phyloP scores from a whole-genome alignment of 2,888 invertebrate genomes.

The Cotesia congregata region DNA sequence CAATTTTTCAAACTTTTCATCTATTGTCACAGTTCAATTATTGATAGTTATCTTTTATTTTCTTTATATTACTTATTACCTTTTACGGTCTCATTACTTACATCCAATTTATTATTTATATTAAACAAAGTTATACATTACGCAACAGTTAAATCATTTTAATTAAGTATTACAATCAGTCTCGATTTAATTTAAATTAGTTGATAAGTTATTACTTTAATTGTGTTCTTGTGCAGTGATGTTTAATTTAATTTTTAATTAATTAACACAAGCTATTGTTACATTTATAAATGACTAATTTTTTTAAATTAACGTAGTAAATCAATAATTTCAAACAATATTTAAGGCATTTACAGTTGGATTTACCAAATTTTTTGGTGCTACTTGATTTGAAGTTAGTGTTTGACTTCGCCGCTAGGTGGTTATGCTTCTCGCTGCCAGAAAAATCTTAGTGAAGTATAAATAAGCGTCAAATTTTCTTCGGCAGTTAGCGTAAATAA shows the following conservation, averaged over 20 bases:
- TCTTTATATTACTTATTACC: background rate
- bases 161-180: background rate
- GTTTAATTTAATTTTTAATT: background rate
- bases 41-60: constrained; percentile 5
- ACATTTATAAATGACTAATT: too few species aligned
- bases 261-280: too few species aligned
- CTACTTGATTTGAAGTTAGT: too few species aligned
- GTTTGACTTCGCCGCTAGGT: too few species aligned
- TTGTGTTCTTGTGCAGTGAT: background rate
- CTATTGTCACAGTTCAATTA: constrained; percentile 9
- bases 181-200: background rate
- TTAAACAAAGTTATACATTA: background rate
- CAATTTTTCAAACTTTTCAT: background rate
- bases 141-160: background rate
- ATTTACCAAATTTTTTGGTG: too few species aligned
- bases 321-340: too few species aligned
- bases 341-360: too few species aligned
- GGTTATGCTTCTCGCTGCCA: too few species aligned
- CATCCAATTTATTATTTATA: background rate
- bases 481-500: too few species aligned
- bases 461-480: too few species aligned
- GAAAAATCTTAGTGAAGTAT: too few species aligned
- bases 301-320: too few species aligned
- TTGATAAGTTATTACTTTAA: background rate
- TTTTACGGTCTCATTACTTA: background rate